A percentile compares a stretch with the other conserved stretches of the same genome.
Evolutionary conservation across 2,113 vertebrate genomes (phyloP).

Genomic region (Nipponia nippon): DNA sequence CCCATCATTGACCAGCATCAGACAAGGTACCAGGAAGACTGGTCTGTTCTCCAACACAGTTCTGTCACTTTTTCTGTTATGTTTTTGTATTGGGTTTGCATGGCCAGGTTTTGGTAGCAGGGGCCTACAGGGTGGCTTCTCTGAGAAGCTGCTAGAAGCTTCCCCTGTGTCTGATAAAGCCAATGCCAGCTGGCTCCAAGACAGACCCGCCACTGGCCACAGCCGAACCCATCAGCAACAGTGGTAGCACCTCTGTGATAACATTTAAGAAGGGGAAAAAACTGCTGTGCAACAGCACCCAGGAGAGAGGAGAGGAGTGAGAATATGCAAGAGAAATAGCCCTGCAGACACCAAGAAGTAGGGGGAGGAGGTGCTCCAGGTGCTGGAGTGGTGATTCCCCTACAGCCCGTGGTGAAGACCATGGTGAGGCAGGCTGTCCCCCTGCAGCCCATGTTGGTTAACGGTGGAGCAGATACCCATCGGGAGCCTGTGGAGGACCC

Average conservation of each 20-base stretch:
- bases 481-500: not conserved
- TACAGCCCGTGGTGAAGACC: not conserved
- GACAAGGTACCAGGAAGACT: not conserved
- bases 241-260: not conserved
- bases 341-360: not conserved
- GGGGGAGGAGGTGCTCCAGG: not conserved
- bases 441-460: not conserved
- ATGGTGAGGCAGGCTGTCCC: not conserved
- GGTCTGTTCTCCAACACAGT: not conserved
- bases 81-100: not conserved
- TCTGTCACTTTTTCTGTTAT: not conserved
- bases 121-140: not conserved
- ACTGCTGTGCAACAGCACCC: not conserved
- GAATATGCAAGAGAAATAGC: not conserved
- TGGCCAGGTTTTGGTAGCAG: not conserved
- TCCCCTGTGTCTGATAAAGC: not conserved
- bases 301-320: not conserved
- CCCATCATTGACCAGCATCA: not conserved
- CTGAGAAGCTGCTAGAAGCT: not conserved
- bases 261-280: not conserved
- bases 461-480: not conserved
- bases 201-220: not conserved
- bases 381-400: not conserved
- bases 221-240: fast-evolving
- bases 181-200: not conserved